Evolutionary conservation across 1,140 invertebrate genomes (phyloP), one percentile per base, ranked within the genome.

Genomic region (Drosophila navojoa): DNA sequence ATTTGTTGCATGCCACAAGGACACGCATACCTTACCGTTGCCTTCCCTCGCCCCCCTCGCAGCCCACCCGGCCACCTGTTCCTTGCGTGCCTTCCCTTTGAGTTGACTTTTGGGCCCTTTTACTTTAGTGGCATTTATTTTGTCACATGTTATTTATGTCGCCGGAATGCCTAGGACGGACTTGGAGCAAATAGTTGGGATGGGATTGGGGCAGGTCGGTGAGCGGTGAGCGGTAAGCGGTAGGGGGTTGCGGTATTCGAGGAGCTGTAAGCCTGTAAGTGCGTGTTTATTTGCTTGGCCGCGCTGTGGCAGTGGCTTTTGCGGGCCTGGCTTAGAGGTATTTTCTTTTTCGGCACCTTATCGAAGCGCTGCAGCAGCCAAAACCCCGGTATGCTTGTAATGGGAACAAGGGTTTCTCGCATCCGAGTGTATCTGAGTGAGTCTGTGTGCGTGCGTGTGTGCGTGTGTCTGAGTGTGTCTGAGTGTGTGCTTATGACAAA

Each of bases 51-150:
- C 5, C 10, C 19, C 19, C 4, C 19, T 0, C 42, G 10, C 5
- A 22, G 19, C 19, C 35, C 7, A 6, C 11, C 5, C 7, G 25
- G 2, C 27, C n/a, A 19, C 19, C 44, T 2, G 45, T 32, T 6
- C 3, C 13, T 15, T 22, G 61, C 50, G n/a, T 25, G 47, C 35
- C 47, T 15, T 27, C 27, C 32, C 19, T 49, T 47, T 35, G 49
- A 29, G 54, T 47, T 67, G 82, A 71, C 79, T 82, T 85, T 66
- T 78, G 81, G 64, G 50, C 62, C 63, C 72, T 64, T 71, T 76
- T 73, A 70, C 68, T 60, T 79, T 76, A 87, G 82, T 89, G 82
- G 72, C 81, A 79, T 86, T 82, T 76, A 86, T 86, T 89, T 82
- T 79, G 82, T 87, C 82, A 82, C 84, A 81, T 86, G 66, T 82